A percentile compares a stretch with the other conserved stretches of the same genome.
Conservation (phyloP, 1,140 invertebrate species). For the Lanistes nyassanus region DNA sequence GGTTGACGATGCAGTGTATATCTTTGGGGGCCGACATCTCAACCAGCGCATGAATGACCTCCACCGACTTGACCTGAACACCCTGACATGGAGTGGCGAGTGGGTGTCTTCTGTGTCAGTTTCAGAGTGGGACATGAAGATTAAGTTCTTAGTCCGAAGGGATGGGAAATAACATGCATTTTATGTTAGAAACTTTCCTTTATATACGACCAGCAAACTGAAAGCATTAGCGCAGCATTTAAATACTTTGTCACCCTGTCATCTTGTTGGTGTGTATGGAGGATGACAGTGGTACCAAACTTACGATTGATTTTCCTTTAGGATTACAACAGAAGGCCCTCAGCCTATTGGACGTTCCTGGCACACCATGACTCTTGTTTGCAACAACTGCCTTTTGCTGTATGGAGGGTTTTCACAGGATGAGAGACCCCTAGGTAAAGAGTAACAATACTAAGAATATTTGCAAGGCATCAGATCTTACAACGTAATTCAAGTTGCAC, state of each 20-base stretch:
- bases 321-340: slow-evolving; percentile 26
- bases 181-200: background rate
- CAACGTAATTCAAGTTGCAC: no score
- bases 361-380: slow-evolving; percentile 65
- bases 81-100: slow-evolving; percentile 67
- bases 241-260: background rate
- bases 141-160: no score
- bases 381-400: slow-evolving; percentile 56
- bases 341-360: slow-evolving; percentile 66
- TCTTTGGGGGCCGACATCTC: slow-evolving; percentile 69
- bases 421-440: slow-evolving; percentile 44
- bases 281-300: background rate
- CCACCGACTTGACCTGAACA: slow-evolving; percentile 66
- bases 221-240: background rate
- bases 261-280: background rate
- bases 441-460: no score
- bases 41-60: slow-evolving; percentile 66
- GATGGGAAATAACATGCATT: background rate
- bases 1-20: slow-evolving; percentile 59
- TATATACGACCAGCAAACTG: background rate
- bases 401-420: slow-evolving; percentile 67
- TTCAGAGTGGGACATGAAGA: background rate
- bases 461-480: no score
- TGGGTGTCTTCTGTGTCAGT: slow-evolving; percentile 37
- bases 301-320: slow-evolving; percentile 17